A percentile compares a stretch with the other conserved stretches of the same genome.
phyloP scores from a whole-genome alignment of 1,140 invertebrate genomes.

The Muscidifurax raptorellus region DNA sequence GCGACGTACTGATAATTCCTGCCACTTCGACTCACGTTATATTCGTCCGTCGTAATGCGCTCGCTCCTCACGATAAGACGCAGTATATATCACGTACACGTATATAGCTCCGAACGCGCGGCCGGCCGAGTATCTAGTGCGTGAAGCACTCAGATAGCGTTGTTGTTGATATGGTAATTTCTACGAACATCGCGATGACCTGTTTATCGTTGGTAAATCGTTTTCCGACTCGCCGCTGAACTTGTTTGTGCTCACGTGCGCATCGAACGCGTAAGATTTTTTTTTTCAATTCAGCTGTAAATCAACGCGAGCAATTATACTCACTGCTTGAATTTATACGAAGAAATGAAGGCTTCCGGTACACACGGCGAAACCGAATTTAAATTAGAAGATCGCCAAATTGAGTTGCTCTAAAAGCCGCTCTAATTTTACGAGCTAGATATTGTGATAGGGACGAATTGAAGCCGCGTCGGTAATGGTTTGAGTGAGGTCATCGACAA shows the following conservation, averaged over 20 bases:
- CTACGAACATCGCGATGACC: constrained; percentile 9
- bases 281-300: too few relatives aligned
- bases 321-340: neutral
- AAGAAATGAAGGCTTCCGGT: neutral
- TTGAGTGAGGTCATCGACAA: neutral
- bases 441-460: neutral
- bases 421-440: neutral
- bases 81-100: too few relatives aligned
- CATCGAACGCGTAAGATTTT: too few relatives aligned
- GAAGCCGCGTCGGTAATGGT: neutral
- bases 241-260: neutral
- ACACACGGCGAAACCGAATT: neutral
- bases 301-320: too few relatives aligned
- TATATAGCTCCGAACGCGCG: too few relatives aligned
- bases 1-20: constrained; percentile 8
- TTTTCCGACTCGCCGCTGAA: neutral
- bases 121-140: neutral
- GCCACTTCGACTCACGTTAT: constrained; percentile 30
- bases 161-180: constrained; percentile 20
- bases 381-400: neutral
- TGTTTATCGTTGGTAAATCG: constrained; percentile 9
- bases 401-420: neutral
- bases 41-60: neutral
- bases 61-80: constrained; percentile 31
- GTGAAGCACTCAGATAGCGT: constrained; percentile 22